Conservation (phyloP, 2,113 vertebrate genomes). For the Tyto alba region DNA sequence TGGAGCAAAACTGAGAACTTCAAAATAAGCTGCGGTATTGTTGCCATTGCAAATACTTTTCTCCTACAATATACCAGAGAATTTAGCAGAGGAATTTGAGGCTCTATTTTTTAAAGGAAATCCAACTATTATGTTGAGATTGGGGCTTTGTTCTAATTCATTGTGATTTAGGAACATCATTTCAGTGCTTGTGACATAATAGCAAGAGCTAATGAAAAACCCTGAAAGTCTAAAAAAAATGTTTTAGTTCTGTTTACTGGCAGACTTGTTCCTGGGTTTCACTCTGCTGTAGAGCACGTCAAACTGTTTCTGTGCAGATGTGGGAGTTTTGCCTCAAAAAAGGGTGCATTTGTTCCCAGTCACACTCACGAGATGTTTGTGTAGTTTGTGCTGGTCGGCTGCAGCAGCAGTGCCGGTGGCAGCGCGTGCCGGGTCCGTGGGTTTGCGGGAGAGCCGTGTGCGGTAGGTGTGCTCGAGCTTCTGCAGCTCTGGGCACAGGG, state of each 20-base stretch:
- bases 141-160: background rate
- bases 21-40: background rate
- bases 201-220: background rate
- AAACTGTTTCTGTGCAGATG: background rate
- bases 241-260: background rate
- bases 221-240: background rate
- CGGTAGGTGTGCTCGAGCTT: background rate
- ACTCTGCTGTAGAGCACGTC: background rate
- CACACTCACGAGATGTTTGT: rapidly evolving
- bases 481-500: background rate
- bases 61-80: background rate
- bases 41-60: background rate
- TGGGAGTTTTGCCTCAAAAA: background rate
- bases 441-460: rapidly evolving
- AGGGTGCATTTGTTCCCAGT: rapidly evolving
- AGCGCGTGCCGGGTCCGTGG: rapidly evolving
- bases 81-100: background rate
- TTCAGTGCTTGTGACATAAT: background rate
- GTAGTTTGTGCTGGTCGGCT: background rate
- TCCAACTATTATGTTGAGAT: background rate
- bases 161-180: background rate
- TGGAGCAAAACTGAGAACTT: background rate
- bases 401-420: background rate
- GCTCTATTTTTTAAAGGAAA: background rate
- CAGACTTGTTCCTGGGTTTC: background rate